Conservation (phyloP, 2,797 vertebrate species). For the Bryconaethiops microstoma region DNA sequence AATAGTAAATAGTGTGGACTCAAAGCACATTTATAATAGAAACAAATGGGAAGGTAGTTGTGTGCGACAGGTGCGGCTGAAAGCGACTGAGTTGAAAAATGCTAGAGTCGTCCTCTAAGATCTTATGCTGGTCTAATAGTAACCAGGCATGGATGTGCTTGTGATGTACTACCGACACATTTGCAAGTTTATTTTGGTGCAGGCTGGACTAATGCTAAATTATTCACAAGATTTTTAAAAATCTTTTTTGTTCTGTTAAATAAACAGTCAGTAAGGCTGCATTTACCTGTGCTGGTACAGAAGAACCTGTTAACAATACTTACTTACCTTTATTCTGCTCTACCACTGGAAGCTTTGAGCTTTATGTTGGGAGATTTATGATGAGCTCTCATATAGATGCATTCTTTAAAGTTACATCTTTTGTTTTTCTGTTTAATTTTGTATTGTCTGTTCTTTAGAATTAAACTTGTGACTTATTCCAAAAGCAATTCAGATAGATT, state of each 20-base stretch:
- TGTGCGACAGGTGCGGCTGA: neutral
- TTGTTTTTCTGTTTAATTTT: too few relatives aligned
- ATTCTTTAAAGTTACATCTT: neutral
- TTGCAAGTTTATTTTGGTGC: too few relatives aligned
- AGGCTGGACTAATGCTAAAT: too few relatives aligned
- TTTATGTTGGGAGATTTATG: too few relatives aligned
- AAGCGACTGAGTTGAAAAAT: too few relatives aligned
- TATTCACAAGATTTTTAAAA: neutral
- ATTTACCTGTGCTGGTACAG: neutral
- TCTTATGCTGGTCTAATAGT: neutral
- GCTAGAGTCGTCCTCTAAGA: too few relatives aligned
- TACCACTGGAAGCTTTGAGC: neutral
- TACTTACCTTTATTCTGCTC: too few relatives aligned
- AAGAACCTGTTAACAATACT: too few relatives aligned
- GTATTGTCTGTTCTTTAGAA: too few relatives aligned
- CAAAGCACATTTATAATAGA: neutral
- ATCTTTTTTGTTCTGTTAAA: neutral
- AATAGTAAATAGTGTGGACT: neutral
- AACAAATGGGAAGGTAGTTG: neutral
- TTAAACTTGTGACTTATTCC: too few relatives aligned
- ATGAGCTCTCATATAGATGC: neutral
- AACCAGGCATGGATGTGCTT: neutral
- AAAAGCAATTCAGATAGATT: too few relatives aligned
- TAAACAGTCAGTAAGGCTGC: neutral
- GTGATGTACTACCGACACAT: neutral